These are phyloP conservation scores for Spizella passerina DNA, from an alignment of 2,797 vertebrate species.

Conservation along the genomic window DNA sequence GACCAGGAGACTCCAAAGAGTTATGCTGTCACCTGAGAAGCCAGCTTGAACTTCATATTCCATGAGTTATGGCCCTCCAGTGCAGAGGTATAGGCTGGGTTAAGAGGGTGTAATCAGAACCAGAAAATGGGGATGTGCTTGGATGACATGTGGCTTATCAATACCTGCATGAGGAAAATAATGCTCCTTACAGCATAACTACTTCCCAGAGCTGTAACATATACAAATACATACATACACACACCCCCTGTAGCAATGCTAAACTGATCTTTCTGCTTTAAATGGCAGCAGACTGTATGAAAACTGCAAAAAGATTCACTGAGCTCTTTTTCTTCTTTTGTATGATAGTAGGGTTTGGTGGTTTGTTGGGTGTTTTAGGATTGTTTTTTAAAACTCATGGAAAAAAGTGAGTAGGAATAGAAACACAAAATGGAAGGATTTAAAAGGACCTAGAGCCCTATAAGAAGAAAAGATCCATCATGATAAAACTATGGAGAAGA, in stretches of 20 bases:
- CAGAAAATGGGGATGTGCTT: constrained; percentile 44
- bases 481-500: constrained; percentile 47
- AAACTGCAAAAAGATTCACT: neutral
- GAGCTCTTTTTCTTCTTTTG: neutral
- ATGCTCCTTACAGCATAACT: neutral
- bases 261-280: neutral
- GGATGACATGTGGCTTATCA: constrained; percentile 44
- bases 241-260: neutral
- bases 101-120: constrained; percentile 64
- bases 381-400: neutral
- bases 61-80: constrained; percentile 50
- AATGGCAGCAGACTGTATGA: neutral
- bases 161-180: constrained; percentile 7
- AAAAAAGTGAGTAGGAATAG: neutral
- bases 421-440: constrained; percentile 41
- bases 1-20: constrained; percentile 30
- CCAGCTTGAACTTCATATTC: constrained; percentile 54
- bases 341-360: neutral
- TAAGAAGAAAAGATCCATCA: constrained; percentile 41
- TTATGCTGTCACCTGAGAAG: constrained; percentile 59
- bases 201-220: neutral
- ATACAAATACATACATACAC: neutral
- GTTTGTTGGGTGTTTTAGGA: neutral
- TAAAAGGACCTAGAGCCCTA: constrained; percentile 10
- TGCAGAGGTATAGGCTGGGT: constrained; percentile 38